A percentile compares a stretch with the other conserved stretches of the same genome.
Conservation (phyloP, 2,113 vertebrate genomes). For the Sardina pilchardus region DNA sequence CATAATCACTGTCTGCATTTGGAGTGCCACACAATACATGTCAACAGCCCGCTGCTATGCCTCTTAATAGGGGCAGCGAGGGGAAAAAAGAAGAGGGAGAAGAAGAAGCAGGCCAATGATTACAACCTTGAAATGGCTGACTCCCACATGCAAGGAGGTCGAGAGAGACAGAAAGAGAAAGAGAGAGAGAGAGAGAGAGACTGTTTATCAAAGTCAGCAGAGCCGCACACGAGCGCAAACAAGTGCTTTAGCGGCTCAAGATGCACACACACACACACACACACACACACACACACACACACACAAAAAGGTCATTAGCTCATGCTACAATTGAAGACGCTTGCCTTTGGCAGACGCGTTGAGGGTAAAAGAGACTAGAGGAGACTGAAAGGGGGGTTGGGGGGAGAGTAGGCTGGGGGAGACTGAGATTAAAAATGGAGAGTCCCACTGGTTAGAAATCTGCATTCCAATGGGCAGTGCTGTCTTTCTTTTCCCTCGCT, state of each 20-base stretch:
- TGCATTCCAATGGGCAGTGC: constrained; percentile 35
- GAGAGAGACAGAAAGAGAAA: background rate
- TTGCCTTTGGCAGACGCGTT: constrained; percentile 33
- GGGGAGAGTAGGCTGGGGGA: background rate
- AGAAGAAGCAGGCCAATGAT: constrained; percentile 38
- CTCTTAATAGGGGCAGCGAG: constrained; percentile 37
- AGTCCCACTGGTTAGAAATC: constrained; percentile 34
- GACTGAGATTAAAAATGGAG: constrained; percentile 35
- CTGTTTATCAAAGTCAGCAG: constrained; percentile 33
- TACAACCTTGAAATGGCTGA: constrained; percentile 44
- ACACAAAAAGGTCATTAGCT: constrained; percentile 47
- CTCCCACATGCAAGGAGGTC: constrained; percentile 35
- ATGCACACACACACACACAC: constrained; percentile 8
- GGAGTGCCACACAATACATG: constrained; percentile 32
- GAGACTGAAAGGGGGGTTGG: constrained; percentile 6
- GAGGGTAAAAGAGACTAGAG: constrained; percentile 24
- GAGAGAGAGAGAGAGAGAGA: constrained; percentile 12
- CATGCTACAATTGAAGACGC: constrained; percentile 22
- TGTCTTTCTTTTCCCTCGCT: constrained; percentile 3
- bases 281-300: constrained; percentile 10
- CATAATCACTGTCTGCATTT: constrained; percentile 29
- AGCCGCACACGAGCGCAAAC: constrained; percentile 21
- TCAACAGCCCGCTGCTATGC: constrained; percentile 30
- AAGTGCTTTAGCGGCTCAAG: constrained; percentile 27
- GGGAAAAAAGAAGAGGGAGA: constrained; percentile 25